Percentiles rank a stretch among this genome's conserved stretches.
Conservation (phyloP, 1,140 invertebrate genomes). For the Brevipalpus yothersi region DNA sequence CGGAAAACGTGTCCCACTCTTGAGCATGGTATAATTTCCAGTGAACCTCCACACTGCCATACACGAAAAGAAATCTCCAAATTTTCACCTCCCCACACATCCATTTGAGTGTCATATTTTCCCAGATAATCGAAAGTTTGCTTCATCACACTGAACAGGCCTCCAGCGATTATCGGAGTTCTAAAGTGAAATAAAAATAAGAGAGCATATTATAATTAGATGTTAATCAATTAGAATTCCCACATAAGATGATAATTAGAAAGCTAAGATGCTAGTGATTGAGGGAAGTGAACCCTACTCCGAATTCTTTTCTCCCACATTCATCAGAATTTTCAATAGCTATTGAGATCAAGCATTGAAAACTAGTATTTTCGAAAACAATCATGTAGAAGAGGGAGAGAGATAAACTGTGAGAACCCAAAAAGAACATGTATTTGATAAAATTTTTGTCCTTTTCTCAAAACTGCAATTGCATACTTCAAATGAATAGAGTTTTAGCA, state of each 20-base stretch:
- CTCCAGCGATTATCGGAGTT: conserved; percentile 42
- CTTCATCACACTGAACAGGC: conserved; percentile 34
- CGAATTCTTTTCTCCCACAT: too few species aligned
- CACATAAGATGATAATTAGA: neutral
- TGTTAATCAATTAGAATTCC: neutral
- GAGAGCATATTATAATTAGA: neutral
- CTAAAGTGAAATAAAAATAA: conserved; percentile 14
- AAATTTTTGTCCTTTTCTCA: too few species aligned
- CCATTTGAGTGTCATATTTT: conserved; percentile 36
- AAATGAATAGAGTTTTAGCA: too few species aligned
- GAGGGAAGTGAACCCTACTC: too few species aligned
- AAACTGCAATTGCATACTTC: too few species aligned
- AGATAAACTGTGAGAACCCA: too few species aligned
- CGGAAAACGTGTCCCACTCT: conserved; percentile 31
- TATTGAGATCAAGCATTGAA: too few species aligned
- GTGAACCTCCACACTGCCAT: conserved; percentile 27
- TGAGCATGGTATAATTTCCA: conserved; percentile 27
- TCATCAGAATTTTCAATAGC: too few species aligned
- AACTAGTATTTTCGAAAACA: too few species aligned
- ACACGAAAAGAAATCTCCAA: conserved; percentile 18
- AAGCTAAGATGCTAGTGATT: too few species aligned
- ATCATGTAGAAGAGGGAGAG: too few species aligned
- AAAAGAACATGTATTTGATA: too few species aligned
- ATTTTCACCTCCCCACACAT: conserved; percentile 34
- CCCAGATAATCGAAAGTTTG: conserved; percentile 37